phyloP scores from a whole-genome alignment of 53 echinoderm and acorn worm genomes.

The Echinometra lucunter region DNA sequence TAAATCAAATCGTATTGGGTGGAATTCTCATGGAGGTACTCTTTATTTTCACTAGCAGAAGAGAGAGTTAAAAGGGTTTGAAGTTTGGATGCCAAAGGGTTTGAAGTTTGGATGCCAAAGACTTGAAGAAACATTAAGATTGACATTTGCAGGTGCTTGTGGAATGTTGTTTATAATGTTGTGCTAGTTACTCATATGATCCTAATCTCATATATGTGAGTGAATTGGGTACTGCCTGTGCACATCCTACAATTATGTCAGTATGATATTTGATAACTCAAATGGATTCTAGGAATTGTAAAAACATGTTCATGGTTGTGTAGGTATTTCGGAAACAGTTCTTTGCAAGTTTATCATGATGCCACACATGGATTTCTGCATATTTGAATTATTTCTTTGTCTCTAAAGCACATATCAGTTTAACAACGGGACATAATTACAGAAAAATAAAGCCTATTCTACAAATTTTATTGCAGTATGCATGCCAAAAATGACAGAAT shows the following conservation, averaged over 20 bases:
- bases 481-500: no score
- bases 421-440: no score
- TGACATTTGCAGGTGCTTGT: neutral
- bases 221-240: neutral
- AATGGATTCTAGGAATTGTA: neutral
- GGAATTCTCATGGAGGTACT: no score
- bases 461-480: no score
- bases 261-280: neutral
- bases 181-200: neutral
- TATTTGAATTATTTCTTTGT: neutral
- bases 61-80: no score
- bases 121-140: neutral
- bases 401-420: neutral
- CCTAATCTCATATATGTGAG: neutral
- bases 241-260: neutral
- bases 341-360: neutral
- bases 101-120: no score
- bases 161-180: conserved; percentile 3
- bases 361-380: neutral
- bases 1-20: no score
- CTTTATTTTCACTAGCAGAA: no score
- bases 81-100: no score
- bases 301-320: no score
- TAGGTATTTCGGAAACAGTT: neutral
- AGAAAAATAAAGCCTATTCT: no score